Evolutionary conservation across 2,797 vertebrate genomes (phyloP).

Genomic region (Chanos chanos): DNA sequence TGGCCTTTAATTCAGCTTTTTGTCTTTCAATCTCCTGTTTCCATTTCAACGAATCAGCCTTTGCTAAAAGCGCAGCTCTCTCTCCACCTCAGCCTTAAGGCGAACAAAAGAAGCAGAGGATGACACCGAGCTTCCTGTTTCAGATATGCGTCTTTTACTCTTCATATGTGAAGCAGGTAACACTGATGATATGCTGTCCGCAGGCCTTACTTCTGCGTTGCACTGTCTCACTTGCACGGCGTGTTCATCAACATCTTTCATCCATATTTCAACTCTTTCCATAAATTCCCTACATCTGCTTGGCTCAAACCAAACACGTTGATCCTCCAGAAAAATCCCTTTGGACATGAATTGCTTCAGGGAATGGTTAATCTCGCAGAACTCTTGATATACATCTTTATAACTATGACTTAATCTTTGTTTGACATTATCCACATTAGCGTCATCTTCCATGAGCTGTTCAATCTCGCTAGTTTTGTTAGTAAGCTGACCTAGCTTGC

Average conservation of each 20-base stretch:
- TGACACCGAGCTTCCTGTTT: background rate
- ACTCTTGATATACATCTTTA: background rate
- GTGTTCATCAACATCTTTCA: background rate
- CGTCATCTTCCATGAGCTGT: background rate
- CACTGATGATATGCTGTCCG: background rate
- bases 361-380: background rate
- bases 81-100: constrained; percentile 7
- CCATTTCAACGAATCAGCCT: constrained; percentile 9
- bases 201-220: background rate
- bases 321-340: constrained; percentile 1
- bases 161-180: background rate
- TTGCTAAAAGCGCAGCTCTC: background rate
- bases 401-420: background rate
- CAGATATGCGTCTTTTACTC: background rate
- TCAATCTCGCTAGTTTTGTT: background rate
- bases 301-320: constrained; percentile 6
- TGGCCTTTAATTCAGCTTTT: constrained; percentile 1
- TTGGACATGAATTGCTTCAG: background rate
- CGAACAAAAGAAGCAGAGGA: background rate
- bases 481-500: constrained; percentile 1
- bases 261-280: background rate
- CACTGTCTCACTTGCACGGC: background rate
- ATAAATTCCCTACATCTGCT: constrained; percentile 1
- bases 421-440: background rate
- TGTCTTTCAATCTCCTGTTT: background rate